phyloP scores from a whole-genome alignment of 2,113 vertebrate species.

The Psephotus haematonotus region DNA sequence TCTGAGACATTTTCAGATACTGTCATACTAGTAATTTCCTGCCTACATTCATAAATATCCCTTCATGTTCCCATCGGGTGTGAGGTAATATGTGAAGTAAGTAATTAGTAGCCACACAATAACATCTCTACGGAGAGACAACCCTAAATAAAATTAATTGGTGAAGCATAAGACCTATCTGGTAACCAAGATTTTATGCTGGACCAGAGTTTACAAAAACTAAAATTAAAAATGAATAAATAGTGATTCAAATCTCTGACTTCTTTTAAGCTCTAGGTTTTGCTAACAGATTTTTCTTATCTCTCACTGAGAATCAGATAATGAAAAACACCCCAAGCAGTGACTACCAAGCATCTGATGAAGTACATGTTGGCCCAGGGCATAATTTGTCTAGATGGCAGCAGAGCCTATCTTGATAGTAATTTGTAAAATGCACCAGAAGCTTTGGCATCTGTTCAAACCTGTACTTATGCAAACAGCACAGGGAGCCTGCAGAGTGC shows the following conservation, averaged over 20 bases:
- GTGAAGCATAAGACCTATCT: neutral
- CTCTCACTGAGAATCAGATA: neutral
- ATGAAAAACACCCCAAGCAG: neutral
- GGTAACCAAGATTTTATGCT: neutral
- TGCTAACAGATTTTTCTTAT: neutral
- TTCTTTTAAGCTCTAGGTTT: neutral
- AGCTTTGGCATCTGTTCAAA: neutral
- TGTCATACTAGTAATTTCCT: neutral
- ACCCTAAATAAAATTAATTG: neutral
- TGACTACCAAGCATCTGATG: neutral
- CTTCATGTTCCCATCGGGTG: neutral
- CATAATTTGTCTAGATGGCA: neutral
- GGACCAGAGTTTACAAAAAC: neutral
- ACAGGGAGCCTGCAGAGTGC: neutral
- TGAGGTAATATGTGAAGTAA: neutral
- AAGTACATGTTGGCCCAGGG: neutral
- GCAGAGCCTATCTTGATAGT: neutral
- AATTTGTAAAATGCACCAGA: neutral
- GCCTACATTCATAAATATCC: neutral
- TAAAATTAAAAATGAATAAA: neutral
- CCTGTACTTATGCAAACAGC: neutral
- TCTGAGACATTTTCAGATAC: neutral
- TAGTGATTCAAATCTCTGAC: neutral
- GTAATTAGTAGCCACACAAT: neutral
- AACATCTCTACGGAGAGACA: neutral